These are phyloP conservation scores for Carassius carassius DNA, from an alignment of 2,113 vertebrate genomes.

Conservation along the genomic window DNA sequence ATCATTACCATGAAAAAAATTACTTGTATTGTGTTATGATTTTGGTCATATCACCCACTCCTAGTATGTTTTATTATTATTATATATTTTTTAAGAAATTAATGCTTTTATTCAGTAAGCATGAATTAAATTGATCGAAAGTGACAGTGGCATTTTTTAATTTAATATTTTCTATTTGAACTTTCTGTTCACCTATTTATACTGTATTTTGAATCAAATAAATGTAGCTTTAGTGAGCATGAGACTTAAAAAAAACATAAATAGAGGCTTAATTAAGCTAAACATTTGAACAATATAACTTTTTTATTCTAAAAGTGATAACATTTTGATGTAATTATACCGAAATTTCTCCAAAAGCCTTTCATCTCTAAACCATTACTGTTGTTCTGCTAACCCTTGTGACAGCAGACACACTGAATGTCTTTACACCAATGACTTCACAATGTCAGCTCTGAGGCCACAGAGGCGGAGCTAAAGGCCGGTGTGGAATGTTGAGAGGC, in stretches of 20 bases:
- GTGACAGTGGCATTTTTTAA: neutral
- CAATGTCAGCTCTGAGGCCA: slow-evolving; percentile 15
- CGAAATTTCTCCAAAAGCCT: neutral
- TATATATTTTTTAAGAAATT: no score
- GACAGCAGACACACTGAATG: neutral
- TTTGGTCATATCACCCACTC: no score
- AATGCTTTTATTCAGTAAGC: no score
- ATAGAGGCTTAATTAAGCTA: neutral
- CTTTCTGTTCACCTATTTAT: neutral
- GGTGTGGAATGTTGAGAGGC: slow-evolving; percentile 25
- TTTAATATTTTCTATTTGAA: neutral
- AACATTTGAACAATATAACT: neutral
- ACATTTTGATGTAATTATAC: neutral
- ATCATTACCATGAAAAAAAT: no score
- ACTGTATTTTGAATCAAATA: neutral
- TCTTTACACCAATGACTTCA: neutral
- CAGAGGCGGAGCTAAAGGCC: slow-evolving; percentile 33
- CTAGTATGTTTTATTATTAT: no score
- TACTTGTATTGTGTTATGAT: no score
- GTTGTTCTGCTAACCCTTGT: neutral
- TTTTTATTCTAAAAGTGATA: neutral
- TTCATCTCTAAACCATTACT: neutral
- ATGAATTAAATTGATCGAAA: neutral
- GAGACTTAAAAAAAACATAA: neutral
- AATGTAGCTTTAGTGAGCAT: neutral